Percentiles rank a stretch among this genome's conserved stretches.
phyloP scores from a whole-genome alignment of 92 coral and sea anemone species.

The Actinernus sp. region DNA sequence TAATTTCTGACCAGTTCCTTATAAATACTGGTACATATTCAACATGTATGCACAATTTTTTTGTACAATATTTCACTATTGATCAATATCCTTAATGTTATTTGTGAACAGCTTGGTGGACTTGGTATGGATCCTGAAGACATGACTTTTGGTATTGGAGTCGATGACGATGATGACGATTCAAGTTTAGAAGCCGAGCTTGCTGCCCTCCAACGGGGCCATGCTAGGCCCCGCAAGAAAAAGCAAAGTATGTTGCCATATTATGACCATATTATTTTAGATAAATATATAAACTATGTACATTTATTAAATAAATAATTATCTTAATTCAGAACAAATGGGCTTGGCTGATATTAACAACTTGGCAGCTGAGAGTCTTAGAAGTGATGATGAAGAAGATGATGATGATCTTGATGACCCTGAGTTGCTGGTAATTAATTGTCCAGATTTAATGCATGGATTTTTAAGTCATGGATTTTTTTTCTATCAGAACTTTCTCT shows the following conservation, averaged over 20 bases:
- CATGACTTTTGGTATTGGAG: conserved; percentile 60
- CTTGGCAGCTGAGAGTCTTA: conserved; percentile 65
- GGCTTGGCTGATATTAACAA: conserved; percentile 56
- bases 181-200: conserved; percentile 94
- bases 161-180: conserved; percentile 77
- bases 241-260: conserved; percentile 31
- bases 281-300: background rate
- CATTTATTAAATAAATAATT: background rate
- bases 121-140: conserved; percentile 81
- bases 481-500: too few relatives aligned
- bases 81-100: too few relatives aligned
- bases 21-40: too few relatives aligned
- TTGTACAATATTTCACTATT: too few relatives aligned
- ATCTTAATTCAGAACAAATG: conserved; percentile 42
- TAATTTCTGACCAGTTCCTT: too few relatives aligned
- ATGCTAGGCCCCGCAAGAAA: conserved; percentile 19
- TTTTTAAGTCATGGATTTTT: background rate
- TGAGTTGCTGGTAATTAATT: conserved; percentile 73
- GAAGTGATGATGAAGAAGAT: conserved; percentile 73
- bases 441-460: too few relatives aligned
- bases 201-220: conserved; percentile 87
- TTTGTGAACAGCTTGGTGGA: conserved; percentile 87
- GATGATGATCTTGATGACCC: conserved; percentile 87
- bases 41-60: too few relatives aligned
- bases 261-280: background rate